These are phyloP conservation scores for Zaprionus ornatus DNA, from an alignment of 1,140 invertebrate genomes.

Conservation along the genomic window DNA sequence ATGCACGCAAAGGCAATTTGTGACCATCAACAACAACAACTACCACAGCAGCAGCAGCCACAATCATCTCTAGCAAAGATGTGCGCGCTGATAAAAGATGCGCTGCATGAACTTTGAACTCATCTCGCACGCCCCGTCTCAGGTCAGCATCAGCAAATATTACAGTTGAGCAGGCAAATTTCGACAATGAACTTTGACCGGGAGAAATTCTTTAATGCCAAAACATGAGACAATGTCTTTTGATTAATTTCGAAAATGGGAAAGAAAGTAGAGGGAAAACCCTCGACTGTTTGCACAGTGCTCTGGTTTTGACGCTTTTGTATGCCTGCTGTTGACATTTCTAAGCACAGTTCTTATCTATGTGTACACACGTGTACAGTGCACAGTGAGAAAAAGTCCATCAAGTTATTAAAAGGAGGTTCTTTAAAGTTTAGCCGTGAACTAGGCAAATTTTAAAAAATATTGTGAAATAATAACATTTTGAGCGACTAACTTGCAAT, in stretches of 20 bases:
- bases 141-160: constrained; percentile 58
- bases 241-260: background rate
- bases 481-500: too few species aligned
- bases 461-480: too few species aligned
- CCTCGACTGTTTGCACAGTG: background rate
- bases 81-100: constrained; percentile 60
- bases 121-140: constrained; percentile 1
- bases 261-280: background rate
- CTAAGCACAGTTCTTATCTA: background rate
- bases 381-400: background rate
- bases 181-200: constrained; percentile 48
- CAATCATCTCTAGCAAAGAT: constrained; percentile 46
- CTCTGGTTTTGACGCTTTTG: background rate
- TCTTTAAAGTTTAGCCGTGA: too few species aligned
- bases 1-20: constrained; percentile 64
- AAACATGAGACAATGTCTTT: background rate
- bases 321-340: constrained; percentile 3
- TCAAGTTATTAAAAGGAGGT: background rate
- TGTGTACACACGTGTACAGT: background rate
- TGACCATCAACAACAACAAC: constrained; percentile 27
- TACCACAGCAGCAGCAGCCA: constrained; percentile 9
- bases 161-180: constrained; percentile 33
- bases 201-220: background rate
- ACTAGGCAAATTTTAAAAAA: too few species aligned
- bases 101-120: constrained; percentile 70